These are phyloP conservation scores for Spinus olivaceus DNA, from an alignment of 2,797 vertebrate genomes.

Conservation along the genomic window DNA sequence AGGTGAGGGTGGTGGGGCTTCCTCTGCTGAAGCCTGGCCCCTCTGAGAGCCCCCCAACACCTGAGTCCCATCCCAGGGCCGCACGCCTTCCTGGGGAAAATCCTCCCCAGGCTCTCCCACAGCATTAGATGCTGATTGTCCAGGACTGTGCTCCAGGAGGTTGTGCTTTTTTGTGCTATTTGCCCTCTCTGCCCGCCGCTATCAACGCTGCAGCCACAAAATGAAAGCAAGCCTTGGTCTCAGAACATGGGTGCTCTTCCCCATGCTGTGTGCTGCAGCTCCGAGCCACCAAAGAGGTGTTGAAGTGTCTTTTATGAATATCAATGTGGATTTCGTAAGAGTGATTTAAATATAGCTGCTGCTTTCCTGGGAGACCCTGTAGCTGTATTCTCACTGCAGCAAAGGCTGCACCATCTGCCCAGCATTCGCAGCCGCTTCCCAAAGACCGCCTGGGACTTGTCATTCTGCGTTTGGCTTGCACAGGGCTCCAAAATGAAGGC, in stretches of 20 bases:
- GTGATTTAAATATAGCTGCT: constrained; percentile 52
- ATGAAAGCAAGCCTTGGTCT: background rate
- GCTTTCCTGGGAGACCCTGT: constrained; percentile 43
- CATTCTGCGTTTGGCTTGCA: background rate
- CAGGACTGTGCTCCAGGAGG: background rate
- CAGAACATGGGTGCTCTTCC: background rate
- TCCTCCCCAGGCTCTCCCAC: background rate
- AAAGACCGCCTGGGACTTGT: background rate
- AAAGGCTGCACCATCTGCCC: constrained; percentile 47
- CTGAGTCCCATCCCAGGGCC: rapidly evolving
- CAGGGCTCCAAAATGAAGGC: background rate
- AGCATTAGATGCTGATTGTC: background rate
- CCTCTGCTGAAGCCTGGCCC: rapidly evolving
- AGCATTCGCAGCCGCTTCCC: background rate
- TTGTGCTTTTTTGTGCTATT: rapidly evolving
- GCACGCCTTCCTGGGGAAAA: background rate
- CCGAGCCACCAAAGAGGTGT: background rate
- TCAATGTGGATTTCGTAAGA: constrained; percentile 28
- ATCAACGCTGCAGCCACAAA: rapidly evolving
- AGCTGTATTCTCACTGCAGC: constrained; percentile 18
- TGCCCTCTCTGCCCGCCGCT: background rate
- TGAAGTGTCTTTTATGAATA: constrained; percentile 38
- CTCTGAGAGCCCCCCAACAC: rapidly evolving
- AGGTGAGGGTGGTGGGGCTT: background rate
- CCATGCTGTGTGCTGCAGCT: background rate